Evolutionary conservation across 2,888 invertebrate genomes (phyloP).

Genomic region (Notocelia uddmanniana): DNA sequence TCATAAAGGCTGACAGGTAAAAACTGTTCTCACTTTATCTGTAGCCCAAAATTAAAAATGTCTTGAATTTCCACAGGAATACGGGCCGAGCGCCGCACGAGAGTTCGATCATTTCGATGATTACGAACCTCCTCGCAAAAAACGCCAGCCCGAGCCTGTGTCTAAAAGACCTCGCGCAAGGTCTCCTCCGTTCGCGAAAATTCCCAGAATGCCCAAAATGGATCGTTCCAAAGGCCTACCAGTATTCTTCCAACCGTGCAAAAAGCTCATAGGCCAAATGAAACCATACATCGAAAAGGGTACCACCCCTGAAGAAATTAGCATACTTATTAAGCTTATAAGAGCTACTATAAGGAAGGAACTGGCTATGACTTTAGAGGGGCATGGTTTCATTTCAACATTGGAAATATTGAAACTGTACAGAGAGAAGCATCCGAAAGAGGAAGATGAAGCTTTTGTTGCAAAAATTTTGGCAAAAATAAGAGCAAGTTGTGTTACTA

Average conservation of each 20-base stretch:
- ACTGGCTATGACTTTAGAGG: conserved; percentile 49
- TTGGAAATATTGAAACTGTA: conserved; percentile 50
- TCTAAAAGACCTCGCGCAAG: conserved; percentile 17
- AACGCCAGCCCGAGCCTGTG: conserved; percentile 13
- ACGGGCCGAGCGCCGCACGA: conserved; percentile 50
- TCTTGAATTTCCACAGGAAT: conserved; percentile 54
- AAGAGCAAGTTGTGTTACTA: conserved; percentile 46
- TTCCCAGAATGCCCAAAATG: not conserved
- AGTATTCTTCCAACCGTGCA: conserved; percentile 39
- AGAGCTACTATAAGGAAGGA: conserved; percentile 51
- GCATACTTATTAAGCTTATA: conserved; percentile 43
- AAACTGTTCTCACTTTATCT: not conserved
- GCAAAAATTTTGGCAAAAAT: conserved; percentile 48
- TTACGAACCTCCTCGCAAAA: conserved; percentile 30
- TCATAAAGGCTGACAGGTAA: too few relatives aligned
- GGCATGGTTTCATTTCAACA: conserved; percentile 42
- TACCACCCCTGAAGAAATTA: conserved; percentile 15
- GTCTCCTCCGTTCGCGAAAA: not conserved
- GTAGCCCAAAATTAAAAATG: not conserved
- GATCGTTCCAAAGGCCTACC: conserved; percentile 12
- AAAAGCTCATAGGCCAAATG: conserved; percentile 33
- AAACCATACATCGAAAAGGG: conserved; percentile 31
- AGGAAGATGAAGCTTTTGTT: conserved; percentile 51
- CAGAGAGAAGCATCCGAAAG: conserved; percentile 50
- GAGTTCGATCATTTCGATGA: conserved; percentile 45